These are phyloP conservation scores for Epizoanthus ramosus DNA, from an alignment of 92 coral and sea anemone species.

Conservation along the genomic window DNA sequence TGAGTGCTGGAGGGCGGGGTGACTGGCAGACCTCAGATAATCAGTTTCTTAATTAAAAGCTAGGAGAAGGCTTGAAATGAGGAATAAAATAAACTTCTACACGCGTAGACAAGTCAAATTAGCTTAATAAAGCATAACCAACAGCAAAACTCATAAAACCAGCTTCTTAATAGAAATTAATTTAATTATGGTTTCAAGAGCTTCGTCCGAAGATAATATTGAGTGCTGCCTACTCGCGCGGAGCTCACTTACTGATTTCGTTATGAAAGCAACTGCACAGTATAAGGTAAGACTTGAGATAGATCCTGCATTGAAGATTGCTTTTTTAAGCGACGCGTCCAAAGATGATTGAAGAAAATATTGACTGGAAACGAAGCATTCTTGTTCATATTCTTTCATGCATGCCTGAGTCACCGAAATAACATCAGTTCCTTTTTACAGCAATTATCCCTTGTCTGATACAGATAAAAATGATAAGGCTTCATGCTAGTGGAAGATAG, in stretches of 20 bases:
- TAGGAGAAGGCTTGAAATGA: not conserved
- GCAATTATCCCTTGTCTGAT: not conserved
- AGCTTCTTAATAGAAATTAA: conserved; percentile 17
- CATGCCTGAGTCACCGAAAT: not conserved
- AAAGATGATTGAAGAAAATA: not conserved
- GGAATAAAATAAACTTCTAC: not conserved
- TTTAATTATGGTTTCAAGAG: conserved; percentile 11
- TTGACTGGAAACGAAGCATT: not conserved
- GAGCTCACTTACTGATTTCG: not conserved
- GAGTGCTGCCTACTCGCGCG: not conserved
- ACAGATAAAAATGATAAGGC: not conserved
- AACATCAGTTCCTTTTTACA: not conserved
- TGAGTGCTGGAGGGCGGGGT: conserved; percentile 25
- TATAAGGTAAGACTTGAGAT: not conserved
- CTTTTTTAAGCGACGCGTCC: not conserved
- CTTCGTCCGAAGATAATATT: not conserved
- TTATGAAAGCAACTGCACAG: not conserved
- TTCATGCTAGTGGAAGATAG: not conserved
- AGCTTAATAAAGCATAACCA: conserved; percentile 37
- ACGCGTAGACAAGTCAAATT: conserved; percentile 18
- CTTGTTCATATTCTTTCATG: conserved; percentile 7
- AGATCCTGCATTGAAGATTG: not conserved
- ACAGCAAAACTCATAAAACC: conserved; percentile 21
- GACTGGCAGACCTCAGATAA: not conserved
- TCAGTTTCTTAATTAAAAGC: conserved; percentile 23